Evolutionary conservation across 1,140 invertebrate species (phyloP).

Genomic region (Ceratitis capitata): DNA sequence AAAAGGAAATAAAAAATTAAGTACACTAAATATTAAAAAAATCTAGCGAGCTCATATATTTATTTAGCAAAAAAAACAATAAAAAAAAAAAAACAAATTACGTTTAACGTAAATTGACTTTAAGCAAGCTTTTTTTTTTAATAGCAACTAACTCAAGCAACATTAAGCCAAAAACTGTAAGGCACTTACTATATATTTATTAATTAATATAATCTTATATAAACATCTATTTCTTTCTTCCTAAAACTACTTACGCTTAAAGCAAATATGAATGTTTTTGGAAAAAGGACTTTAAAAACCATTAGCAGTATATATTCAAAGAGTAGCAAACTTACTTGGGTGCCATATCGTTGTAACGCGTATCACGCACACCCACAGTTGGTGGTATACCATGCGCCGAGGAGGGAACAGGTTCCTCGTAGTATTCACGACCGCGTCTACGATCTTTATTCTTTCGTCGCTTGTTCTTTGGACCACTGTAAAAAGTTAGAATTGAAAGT

Average conservation of each 20-base stretch:
- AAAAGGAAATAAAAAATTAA: constrained; percentile 34
- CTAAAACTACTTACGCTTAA: background rate
- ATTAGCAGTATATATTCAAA: no score
- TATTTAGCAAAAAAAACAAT: background rate
- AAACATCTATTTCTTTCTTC: background rate
- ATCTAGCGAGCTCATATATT: background rate
- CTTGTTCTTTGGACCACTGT: constrained; percentile 62
- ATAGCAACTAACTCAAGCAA: background rate
- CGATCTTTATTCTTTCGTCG: constrained; percentile 63
- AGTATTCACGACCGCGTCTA: constrained; percentile 56
- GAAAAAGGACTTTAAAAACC: no score
- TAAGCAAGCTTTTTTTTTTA: background rate
- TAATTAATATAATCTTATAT: background rate
- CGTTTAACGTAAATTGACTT: background rate
- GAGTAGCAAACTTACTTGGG: constrained; percentile 74
- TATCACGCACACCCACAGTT: constrained; percentile 65
- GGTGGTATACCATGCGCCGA: constrained; percentile 51
- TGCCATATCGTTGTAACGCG: constrained; percentile 79
- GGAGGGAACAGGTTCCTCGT: constrained; percentile 61
- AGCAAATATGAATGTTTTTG: background rate
- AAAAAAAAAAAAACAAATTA: background rate
- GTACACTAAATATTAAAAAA: background rate
- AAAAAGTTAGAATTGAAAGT: constrained; percentile 41
- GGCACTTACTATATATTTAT: background rate
- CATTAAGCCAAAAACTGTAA: background rate